phyloP scores from a whole-genome alignment of 2,113 vertebrate genomes.

The Copsychus sechellarum region DNA sequence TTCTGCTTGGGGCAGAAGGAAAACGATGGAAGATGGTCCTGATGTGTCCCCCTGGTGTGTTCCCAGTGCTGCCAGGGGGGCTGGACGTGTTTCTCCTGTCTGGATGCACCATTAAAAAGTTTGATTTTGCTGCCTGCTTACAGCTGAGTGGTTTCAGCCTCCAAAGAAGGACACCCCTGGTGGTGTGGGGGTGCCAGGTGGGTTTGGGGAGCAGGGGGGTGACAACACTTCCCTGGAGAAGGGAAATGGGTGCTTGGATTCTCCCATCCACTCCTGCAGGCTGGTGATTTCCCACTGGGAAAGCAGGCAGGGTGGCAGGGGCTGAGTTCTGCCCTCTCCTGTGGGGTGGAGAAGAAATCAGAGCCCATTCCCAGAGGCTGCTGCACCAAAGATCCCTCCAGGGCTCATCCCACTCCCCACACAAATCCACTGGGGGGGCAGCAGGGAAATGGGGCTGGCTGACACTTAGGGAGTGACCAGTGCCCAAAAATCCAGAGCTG shows the following conservation, averaged over 20 bases:
- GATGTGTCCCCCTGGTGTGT: fast-evolving
- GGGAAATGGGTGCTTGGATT: background rate
- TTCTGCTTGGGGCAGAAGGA: background rate
- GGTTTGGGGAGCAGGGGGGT: background rate
- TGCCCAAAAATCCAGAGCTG: background rate
- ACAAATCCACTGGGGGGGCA: background rate
- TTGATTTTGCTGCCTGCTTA: background rate
- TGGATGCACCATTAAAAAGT: constrained; percentile 22
- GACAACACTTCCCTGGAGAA: background rate
- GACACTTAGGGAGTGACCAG: background rate
- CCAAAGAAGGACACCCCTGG: background rate
- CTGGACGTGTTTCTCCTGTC: background rate
- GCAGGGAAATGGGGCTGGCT: background rate
- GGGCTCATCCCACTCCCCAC: fast-evolving
- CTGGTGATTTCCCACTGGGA: background rate
- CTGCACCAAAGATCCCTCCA: background rate
- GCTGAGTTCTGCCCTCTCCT: background rate
- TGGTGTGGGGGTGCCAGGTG: fast-evolving
- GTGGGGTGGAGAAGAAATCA: background rate
- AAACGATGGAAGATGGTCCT: fast-evolving
- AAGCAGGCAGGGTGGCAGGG: background rate
- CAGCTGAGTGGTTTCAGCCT: constrained; percentile 16
- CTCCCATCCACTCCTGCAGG: fast-evolving
- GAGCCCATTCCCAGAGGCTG: background rate
- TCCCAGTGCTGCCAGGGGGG: background rate